These are phyloP conservation scores for Leptinotarsa haldemani DNA, from an alignment of 2,888 invertebrate genomes.

Conservation along the genomic window DNA sequence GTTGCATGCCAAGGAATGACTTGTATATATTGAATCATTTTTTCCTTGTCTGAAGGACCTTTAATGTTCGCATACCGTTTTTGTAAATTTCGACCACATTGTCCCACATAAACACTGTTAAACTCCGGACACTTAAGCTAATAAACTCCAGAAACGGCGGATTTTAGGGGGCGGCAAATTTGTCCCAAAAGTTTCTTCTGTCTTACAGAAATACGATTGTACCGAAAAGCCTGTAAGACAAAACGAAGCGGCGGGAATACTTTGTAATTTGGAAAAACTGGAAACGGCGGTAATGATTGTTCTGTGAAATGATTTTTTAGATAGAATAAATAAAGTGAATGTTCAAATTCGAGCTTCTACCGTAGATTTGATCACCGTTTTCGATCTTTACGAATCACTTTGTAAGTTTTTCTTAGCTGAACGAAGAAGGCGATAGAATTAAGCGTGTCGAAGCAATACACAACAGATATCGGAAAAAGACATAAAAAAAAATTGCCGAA, in stretches of 20 bases:
- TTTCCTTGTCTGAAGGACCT: too few species aligned
- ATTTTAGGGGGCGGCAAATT: too few species aligned
- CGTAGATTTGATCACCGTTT: constrained; percentile 5
- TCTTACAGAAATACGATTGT: constrained; percentile 45
- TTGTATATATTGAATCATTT: too few species aligned
- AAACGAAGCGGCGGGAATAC: constrained; percentile 2
- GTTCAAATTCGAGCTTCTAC: constrained; percentile 5
- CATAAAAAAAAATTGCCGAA: constrained; percentile 27
- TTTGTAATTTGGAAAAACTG: too few species aligned
- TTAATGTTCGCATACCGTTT: too few species aligned
- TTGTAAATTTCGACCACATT: too few species aligned
- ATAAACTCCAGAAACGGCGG: too few species aligned
- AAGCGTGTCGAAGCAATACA: constrained; percentile 24
- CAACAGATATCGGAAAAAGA: constrained; percentile 8
- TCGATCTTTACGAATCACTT: constrained; percentile 25
- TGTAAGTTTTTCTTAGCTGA: constrained; percentile 17
- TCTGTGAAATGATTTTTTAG: constrained; percentile 18
- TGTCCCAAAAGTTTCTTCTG: too few species aligned
- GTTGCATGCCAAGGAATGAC: too few species aligned
- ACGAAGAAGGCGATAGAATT: constrained; percentile 25
- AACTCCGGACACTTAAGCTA: too few species aligned
- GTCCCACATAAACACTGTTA: too few species aligned
- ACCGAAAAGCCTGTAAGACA: not conserved
- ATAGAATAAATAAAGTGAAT: constrained; percentile 18
- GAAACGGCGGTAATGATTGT: constrained; percentile 22